Evolutionary conservation across 2,888 invertebrate genomes (phyloP).

Genomic region (Troides aeacus): DNA sequence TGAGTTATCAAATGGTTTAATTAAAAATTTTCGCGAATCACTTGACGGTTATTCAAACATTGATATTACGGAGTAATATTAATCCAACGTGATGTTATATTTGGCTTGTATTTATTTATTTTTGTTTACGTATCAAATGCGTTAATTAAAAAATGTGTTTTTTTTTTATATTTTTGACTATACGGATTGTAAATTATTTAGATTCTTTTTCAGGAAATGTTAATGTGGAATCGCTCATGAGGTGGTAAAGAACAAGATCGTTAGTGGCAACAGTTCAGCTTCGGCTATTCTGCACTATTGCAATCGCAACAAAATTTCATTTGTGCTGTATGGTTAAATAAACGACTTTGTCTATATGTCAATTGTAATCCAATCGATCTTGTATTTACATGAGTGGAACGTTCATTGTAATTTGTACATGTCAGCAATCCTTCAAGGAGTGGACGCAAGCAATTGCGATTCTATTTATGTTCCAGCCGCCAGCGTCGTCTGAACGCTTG

Average conservation of each 20-base stretch:
- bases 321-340: too few species aligned
- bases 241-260: too few species aligned
- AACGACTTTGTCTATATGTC: not conserved
- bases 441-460: conserved; percentile 30
- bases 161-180: not conserved
- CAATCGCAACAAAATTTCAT: too few species aligned
- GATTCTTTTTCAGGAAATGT: too few species aligned
- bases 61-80: conserved; percentile 35
- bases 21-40: conserved; percentile 67
- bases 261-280: too few species aligned
- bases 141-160: not conserved
- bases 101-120: not conserved
- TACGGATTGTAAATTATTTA: too few species aligned
- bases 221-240: too few species aligned
- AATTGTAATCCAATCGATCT: conserved; percentile 30
- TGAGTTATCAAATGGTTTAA: conserved; percentile 61
- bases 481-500: conserved; percentile 41
- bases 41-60: conserved; percentile 52
- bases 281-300: too few species aligned
- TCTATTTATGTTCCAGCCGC: conserved; percentile 42
- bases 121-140: not conserved
- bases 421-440: conserved; percentile 28
- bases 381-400: conserved; percentile 22
- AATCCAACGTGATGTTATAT: not conserved
- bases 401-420: conserved; percentile 28